Base-by-base conservation (phyloP, 53 echinoderm and acorn worm species). In the Patiria pectinifera region DNA sequence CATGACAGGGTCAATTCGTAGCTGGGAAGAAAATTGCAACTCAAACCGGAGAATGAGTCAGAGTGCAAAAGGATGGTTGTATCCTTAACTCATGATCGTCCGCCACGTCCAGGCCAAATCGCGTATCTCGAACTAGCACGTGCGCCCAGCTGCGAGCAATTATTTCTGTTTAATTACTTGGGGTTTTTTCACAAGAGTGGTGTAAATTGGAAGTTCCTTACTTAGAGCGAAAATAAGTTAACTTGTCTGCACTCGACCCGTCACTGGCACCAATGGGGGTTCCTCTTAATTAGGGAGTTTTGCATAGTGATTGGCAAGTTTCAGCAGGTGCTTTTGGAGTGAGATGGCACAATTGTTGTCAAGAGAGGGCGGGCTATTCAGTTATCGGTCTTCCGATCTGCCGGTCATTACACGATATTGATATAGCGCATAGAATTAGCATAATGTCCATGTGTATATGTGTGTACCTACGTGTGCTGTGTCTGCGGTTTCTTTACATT, bases 321-420 rank as follows among this genome's bases (percentile, higher is more conserved):
- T 24, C 10, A 25, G 6, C 22, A 6, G 4, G 18, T 43, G 22
- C 18, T 11, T 76, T n/a, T 24, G 14, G 13, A 2, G 74, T 19
- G 21, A 24, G 83, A 83, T 44, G 10, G 19, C 22, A 24, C 19
- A 22, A 24, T 22, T 74, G 74, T 43, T 61, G 69, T 44, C 72
- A 86, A 75, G 22, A 88, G 88, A 88, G 88, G 88, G 88, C 88
- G 88, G 78, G 76, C 77, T 58, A 62, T 61, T 18, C 24, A 26
- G 44, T 62, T 35, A 19, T 35, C 18, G 21, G 2, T 25, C 85
- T 83, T 60, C 59, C 35, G 6, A 63, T 49, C 58, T 69, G 63
- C 2, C 22, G 15, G 48, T 86, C 86, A 75, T 49, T 48, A 21
- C 86, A 48, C 22, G 74, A 13, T 24, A 46, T 14, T 35, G 1